phyloP scores from a whole-genome alignment of 2,113 vertebrate species.

The Campylomormyrus numenius region DNA sequence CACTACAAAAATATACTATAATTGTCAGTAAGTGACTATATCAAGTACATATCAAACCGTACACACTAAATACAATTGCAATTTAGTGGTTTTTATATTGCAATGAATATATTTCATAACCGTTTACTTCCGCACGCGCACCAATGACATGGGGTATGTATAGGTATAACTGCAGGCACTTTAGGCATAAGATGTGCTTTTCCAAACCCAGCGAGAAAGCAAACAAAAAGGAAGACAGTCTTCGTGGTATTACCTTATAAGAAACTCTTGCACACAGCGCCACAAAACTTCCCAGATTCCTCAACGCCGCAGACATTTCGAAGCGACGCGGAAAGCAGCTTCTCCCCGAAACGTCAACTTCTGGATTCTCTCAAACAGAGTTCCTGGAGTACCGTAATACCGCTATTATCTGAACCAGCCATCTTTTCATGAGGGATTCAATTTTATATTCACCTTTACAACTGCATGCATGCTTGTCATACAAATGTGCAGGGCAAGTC shows the following conservation, averaged over 20 bases:
- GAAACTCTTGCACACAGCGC: not conserved
- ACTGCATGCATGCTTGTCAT: not conserved
- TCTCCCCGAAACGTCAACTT: not conserved
- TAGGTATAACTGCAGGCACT: not conserved
- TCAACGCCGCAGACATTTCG: slow-evolving; percentile 34
- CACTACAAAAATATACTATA: not conserved
- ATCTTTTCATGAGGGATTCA: not conserved
- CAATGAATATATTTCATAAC: not conserved
- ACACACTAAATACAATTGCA: not conserved
- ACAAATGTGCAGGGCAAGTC: not conserved
- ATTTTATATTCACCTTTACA: not conserved
- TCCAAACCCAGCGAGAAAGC: not conserved
- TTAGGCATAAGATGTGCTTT: not conserved
- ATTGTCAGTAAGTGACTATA: not conserved
- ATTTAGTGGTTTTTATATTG: not conserved
- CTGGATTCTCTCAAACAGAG: slow-evolving; percentile 22
- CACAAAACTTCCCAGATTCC: not conserved
- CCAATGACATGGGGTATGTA: not conserved
- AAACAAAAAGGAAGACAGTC: not conserved
- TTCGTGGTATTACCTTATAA: slow-evolving; percentile 32
- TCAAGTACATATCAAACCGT: not conserved
- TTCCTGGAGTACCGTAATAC: not conserved
- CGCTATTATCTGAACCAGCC: not conserved
- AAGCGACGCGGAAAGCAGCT: not conserved
- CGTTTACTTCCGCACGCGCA: not conserved